A percentile compares a stretch with the other conserved stretches of the same genome.
Conservation (phyloP, 2,888 invertebrate species). For the Sympetrum striolatum region DNA sequence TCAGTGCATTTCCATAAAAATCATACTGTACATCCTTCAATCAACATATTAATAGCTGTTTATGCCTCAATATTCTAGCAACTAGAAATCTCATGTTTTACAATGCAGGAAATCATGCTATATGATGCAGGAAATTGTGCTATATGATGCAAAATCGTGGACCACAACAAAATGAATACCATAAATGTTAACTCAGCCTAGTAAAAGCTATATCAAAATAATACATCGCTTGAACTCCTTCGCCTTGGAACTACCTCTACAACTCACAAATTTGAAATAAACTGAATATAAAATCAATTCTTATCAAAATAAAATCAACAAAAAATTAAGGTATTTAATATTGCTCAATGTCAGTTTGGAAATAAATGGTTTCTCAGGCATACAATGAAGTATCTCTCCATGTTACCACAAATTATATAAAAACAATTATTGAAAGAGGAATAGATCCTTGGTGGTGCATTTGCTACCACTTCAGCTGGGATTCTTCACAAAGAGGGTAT, state of each 20-base stretch:
- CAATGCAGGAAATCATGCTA: not conserved
- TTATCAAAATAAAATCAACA: not conserved
- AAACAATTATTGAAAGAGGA: not conserved
- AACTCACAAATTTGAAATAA: not conserved
- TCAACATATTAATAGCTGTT: not conserved
- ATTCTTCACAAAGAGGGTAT: not conserved
- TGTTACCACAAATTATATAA: not conserved
- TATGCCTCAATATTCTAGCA: not conserved
- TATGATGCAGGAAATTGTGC: no score
- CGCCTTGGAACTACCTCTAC: not conserved
- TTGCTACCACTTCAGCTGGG: not conserved
- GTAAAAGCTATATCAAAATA: not conserved
- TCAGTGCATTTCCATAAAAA: not conserved
- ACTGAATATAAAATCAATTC: not conserved
- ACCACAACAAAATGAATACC: not conserved
- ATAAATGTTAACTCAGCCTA: not conserved
- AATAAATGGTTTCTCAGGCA: not conserved
- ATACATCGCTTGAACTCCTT: not conserved
- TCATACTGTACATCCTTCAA: not conserved
- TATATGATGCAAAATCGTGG: not conserved
- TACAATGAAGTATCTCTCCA: slow-evolving; percentile 8
- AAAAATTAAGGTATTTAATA: not conserved
- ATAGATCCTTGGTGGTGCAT: not conserved
- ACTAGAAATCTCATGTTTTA: not conserved
- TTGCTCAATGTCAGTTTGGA: not conserved